Evolutionary conservation across 2,797 vertebrate species (phyloP).

Genomic region (Spinus pinus): DNA sequence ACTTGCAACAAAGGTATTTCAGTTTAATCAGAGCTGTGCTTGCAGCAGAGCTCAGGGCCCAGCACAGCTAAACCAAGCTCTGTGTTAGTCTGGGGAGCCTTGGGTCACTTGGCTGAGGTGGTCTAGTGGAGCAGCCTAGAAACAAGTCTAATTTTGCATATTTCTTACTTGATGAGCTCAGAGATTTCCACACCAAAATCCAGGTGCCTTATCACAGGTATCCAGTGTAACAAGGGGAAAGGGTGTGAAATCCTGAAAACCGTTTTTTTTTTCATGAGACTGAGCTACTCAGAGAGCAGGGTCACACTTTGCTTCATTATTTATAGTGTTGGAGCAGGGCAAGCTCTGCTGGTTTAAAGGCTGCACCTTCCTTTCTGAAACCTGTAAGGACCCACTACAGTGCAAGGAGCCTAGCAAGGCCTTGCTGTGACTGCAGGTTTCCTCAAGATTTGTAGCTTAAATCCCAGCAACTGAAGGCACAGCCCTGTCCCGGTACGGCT

Average conservation of each 20-base stretch:
- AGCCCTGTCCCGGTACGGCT: fast-evolving
- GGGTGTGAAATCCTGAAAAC: background rate
- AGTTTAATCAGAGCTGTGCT: background rate
- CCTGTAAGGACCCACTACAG: fast-evolving
- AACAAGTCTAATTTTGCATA: background rate
- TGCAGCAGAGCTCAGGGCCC: background rate
- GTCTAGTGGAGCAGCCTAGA: background rate
- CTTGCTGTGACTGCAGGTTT: background rate
- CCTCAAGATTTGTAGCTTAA: background rate
- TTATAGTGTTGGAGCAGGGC: background rate
- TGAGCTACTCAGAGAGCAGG: background rate
- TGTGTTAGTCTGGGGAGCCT: background rate
- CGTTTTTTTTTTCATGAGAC: background rate
- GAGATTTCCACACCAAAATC: background rate
- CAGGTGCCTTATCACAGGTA: background rate
- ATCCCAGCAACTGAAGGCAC: background rate
- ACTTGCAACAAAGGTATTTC: background rate
- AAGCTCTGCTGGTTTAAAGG: background rate
- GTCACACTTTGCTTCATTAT: background rate
- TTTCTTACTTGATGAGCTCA: background rate
- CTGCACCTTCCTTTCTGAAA: background rate
- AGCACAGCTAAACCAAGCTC: background rate
- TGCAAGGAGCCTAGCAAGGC: background rate
- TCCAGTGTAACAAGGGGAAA: background rate
- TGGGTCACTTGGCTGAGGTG: fast-evolving